Evolutionary conservation across 2,888 invertebrate species (phyloP), one percentile per base, ranked within the genome.

Genomic region (Julus scanicus): DNA sequence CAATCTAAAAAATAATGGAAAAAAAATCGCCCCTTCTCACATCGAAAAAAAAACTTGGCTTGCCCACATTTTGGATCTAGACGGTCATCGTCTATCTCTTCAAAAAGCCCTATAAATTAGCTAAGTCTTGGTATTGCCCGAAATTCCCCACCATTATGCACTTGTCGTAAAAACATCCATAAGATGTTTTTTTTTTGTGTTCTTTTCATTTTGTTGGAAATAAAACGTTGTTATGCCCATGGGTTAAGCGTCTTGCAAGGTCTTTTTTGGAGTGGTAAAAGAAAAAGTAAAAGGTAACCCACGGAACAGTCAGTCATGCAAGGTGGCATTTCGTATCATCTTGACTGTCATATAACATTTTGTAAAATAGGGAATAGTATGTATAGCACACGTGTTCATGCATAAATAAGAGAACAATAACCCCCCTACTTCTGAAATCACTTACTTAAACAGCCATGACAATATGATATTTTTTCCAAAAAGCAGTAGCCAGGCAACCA

Each of bases 101-200:
- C 29, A 71, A 29, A 57, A 71, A 11, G 71, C 71, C 71, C 71
- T 71, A 57, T 71, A 71, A 71, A 8, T 29, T 71, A 71, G 63
- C 20, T 20, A 63, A 49, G 13, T 63, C 20, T 63, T 71, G n/a
- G 71, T 71, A 71, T 11, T 29, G 71, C 3, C 71, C 71, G 29
- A 29, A 71, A 71, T 71, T 71, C 29, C 71, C 71, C 71, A n/a
- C 71, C 71, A 71, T 71, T 71, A 71, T 71, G 71, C n/a, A 11
- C 71, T 11, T 71, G 71, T 71, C 71, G 71, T 71, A 71, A 71
- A 71, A 71, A 29, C 11, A 29, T 71, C 71, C 8, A 71, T 71
- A 71, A 29, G 71, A n/a, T 11, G 9, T 8, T 71, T 71, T 71
- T 71, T 71, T 71, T 17, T 8, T 17, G 1, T 57, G 5, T 17